Percentiles rank a stretch among this genome's conserved stretches.
phyloP scores from a whole-genome alignment of 2,797 vertebrate genomes.

The Falco biarmicus region DNA sequence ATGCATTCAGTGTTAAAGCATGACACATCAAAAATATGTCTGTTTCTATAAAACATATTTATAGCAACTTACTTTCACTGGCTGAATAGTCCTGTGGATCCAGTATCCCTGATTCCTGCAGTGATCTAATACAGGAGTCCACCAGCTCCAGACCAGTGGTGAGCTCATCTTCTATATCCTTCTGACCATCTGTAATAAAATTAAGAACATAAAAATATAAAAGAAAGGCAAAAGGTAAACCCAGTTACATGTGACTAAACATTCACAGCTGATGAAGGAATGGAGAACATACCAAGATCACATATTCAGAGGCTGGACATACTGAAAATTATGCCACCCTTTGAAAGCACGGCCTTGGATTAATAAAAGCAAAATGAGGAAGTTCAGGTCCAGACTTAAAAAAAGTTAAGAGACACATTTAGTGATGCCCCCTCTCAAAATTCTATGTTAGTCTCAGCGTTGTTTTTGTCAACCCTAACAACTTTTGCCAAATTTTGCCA shows the following conservation, averaged over 20 bases:
- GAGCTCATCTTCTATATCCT: constrained; percentile 97
- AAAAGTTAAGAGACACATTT: not conserved
- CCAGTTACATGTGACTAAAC: not conserved
- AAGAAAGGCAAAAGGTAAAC: not conserved
- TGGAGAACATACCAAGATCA: not conserved
- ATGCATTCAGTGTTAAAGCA: not conserved
- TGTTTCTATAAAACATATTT: not conserved
- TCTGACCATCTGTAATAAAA: constrained; percentile 89
- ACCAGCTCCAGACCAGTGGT: constrained; percentile 97
- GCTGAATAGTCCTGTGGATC: constrained; percentile 93
- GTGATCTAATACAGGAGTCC: constrained; percentile 96
- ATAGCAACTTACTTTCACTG: constrained; percentile 87
- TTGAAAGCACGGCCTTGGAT: not conserved
- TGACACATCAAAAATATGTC: not conserved
- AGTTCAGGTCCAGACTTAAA: not conserved
- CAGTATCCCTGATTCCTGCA: constrained; percentile 97
- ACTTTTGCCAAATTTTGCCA: not conserved
- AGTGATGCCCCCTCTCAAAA: not conserved
- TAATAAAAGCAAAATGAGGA: not conserved
- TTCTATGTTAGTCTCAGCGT: not conserved
- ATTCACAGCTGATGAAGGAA: not conserved
- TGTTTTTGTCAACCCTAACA: not conserved
- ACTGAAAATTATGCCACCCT: not conserved
- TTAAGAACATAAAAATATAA: not conserved
- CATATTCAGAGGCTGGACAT: not conserved